Percentiles rank a stretch among this genome's conserved stretches.
phyloP scores from a whole-genome alignment of 2,113 vertebrate species.

The Nerophis lumbriciformis region DNA sequence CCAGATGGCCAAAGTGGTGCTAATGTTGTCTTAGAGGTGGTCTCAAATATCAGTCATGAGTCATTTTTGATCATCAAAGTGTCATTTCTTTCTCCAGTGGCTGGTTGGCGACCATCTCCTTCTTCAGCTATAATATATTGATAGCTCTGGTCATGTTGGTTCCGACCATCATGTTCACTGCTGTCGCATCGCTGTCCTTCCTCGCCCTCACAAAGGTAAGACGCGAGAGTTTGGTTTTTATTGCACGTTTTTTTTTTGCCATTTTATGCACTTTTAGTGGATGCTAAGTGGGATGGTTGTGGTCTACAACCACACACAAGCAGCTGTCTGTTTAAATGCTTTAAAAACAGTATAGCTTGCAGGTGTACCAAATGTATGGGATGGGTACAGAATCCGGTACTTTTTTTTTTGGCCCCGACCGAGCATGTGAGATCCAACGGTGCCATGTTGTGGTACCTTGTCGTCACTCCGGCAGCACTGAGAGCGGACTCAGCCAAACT shows the following conservation, averaged over 20 bases:
- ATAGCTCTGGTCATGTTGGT: constrained; percentile 90
- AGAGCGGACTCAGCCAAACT: too few species aligned
- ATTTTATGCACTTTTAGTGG: too few species aligned
- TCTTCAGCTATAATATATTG: constrained; percentile 87
- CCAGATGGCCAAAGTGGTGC: constrained; percentile 33
- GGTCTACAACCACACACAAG: too few species aligned
- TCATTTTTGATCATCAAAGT: neutral
- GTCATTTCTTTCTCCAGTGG: constrained; percentile 69
- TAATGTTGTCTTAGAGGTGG: constrained; percentile 7
- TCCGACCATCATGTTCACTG: constrained; percentile 91
- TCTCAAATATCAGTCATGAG: neutral
- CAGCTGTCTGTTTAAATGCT: too few species aligned
- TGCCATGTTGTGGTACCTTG: too few species aligned
- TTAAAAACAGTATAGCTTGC: too few species aligned
- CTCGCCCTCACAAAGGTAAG: constrained; percentile 89
- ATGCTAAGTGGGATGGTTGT: too few species aligned
- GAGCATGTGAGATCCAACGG: too few species aligned
- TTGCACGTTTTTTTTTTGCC: neutral
- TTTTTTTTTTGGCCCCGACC: too few species aligned
- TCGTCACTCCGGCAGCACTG: too few species aligned
- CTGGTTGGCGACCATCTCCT: constrained; percentile 91
- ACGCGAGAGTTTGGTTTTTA: neutral
- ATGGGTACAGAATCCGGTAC: too few species aligned
- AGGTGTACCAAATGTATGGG: too few species aligned
- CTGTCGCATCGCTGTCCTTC: constrained; percentile 85